Base-by-base conservation (phyloP, 2,113 vertebrate genomes). In the Clarias batrachus region DNA sequence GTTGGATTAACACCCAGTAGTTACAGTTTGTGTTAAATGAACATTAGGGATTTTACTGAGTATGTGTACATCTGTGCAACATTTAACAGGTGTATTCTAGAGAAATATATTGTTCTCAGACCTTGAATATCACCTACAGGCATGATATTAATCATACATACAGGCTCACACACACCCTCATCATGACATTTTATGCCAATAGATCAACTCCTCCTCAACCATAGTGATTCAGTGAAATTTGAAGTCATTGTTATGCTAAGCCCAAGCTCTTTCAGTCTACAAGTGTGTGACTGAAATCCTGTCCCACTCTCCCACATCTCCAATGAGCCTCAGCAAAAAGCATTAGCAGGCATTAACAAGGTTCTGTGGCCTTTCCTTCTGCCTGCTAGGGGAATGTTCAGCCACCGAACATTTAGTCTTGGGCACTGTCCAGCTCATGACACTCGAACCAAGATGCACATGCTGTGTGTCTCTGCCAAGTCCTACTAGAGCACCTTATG, bases 161-260 rank as follows among this genome's bases (percentile, higher is more conserved):
- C 57, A 82, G 59, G 37, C 33, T 60, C n/a, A 74, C 57, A 63
- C 48, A 30, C 79, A 52, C 52, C 8, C n/a, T 37, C 56, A 81
- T 82, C 33, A 3, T 87, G 78, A 82, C 86, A 82, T 79, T 82
- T 78, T 74, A 59, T 84, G 66, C 71, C 78, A 87, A 70, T 80
- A 86, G 30, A 86, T 41, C 52, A 23, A 54, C 23, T 27, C 33
- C 74, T 23, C 54, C 52, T 66, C 52, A 70, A n/a, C 77, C 77
- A 60, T 37, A 48, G 30, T 81, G 33, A 76, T 73, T 83, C 76
- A 82, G 73, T 30, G 23, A 12, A 81, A 21, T 74, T 85, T 77
- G 16, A 57, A 37, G 30, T 74, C 65, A 76, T 87, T 80, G 66
- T 74, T 73, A 85, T 85, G 56, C 80, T 87, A 33, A 52, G 73